Base-by-base conservation (phyloP, 2,113 vertebrate genomes). In the Proterorhinus semilunaris region DNA sequence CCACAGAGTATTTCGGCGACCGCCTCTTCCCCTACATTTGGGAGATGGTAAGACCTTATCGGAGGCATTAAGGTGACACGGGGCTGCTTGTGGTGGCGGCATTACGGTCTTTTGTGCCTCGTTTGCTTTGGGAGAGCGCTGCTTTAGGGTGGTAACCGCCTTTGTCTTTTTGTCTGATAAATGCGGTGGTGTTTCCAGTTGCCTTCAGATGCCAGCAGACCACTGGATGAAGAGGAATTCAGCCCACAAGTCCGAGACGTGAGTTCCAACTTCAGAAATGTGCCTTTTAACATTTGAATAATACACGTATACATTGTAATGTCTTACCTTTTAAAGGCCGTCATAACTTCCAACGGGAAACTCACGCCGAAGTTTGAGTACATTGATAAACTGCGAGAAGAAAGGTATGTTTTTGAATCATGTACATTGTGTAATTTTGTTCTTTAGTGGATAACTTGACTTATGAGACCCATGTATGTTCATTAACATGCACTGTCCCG, bases 1-100 rank as follows among this genome's bases (percentile, higher is more conserved):
- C 98, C 66, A 98, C 97, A 0, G 96, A 99, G 74, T 99, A 95
- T 76, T 99, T 99, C 76, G 98, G 98, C n/a, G 97, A 96, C 81
- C 90, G 95, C 72, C 94, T 99, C 72, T 96, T 95, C 75, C 96
- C 96, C 0, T 99, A 96, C 75, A 91, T 99, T 68, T 96, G 96
- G 92, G 97, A 98, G 92, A 98, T 99, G 96, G 98, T 99, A 93
- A 95, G 95, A 62, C 9, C 2, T 52, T 9, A 5, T 15, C 6
- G 11, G 16, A 43, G 2, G 62, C 44, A 3, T 15, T 3, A 15
- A 66, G 47, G 53, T 45, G 13, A 17, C 11, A 9, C 9, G 9
- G 5, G 16, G 43, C 16, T 8, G 5, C 43, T 27, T 27, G 3
- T 27, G 53, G 53, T 47, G 49, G 17, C 17, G 47, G 9, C 13